Conservation (phyloP, 2,888 invertebrate genomes). For the Archaeoteleia sp. region DNA sequence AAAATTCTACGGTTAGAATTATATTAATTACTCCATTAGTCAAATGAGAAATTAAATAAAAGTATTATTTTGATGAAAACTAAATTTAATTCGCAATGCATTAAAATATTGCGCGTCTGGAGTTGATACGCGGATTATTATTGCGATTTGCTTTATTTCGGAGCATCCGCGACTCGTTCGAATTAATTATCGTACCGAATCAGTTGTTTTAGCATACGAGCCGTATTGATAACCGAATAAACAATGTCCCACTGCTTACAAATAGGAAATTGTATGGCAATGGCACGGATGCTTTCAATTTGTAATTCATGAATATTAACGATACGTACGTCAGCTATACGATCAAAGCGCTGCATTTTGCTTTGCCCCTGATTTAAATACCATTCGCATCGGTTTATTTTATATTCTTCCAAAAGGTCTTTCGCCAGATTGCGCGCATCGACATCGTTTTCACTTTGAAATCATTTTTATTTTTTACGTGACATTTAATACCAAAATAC, state of each 20-base stretch:
- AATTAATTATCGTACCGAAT: conserved; percentile 41
- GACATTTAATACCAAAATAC: conserved; percentile 25
- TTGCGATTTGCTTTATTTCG: conserved; percentile 28
- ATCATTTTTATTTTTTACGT: conserved; percentile 16
- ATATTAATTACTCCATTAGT: too few relatives aligned
- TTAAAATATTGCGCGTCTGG: too few relatives aligned
- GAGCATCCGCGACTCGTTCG: conserved; percentile 29
- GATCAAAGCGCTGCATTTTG: conserved; percentile 43
- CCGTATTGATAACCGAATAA: conserved; percentile 44
- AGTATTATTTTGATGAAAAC: too few relatives aligned
- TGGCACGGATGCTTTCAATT: conserved; percentile 44
- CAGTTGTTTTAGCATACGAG: conserved; percentile 34
- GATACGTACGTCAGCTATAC: conserved; percentile 39
- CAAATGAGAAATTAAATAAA: too few relatives aligned
- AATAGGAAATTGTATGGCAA: conserved; percentile 27
- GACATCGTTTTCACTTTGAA: conserved; percentile 1
- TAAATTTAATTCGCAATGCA: too few relatives aligned
- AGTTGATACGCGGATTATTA: conserved; percentile 18
- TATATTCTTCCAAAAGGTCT: conserved; percentile 3
- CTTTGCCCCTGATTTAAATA: conserved; percentile 34
- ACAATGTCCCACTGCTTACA: conserved; percentile 34
- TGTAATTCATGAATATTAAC: conserved; percentile 53
- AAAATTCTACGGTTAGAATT: too few relatives aligned
- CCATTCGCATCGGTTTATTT: conserved; percentile 4
- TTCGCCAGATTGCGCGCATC: conserved; percentile 5